Evolutionary conservation across 2,888 invertebrate species (phyloP), one percentile per base, ranked within the genome.

Genomic region (Aleiodes leptofemur): DNA sequence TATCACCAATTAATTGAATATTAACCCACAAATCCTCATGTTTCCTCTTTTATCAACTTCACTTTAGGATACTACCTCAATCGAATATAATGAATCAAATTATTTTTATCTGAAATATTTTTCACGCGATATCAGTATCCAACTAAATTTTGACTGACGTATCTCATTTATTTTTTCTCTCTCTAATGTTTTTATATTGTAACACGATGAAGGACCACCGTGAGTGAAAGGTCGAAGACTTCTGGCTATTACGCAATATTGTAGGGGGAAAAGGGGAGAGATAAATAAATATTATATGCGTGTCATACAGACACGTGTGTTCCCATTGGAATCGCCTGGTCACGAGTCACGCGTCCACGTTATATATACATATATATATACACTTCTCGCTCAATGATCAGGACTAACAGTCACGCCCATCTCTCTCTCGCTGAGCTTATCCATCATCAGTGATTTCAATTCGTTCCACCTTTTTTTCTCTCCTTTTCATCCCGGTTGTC

Each of bases 71-170:
- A 1, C 23, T 34, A 34, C 6, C 34, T 34, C 6, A 34, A 34
- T 34, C 23, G 23, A 38, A 43, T 7, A 43, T 43, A 23, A 50
- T 31, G 38, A 72, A 74, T 56, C 11, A 16, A 68, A 23, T 38
- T 14, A 29, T 48, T 51, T 48, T 14, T 38, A 68, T 16, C 14
- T 64, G 43, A 11, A 64, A 43, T 13, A n/a, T 11, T 13, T 50
- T 57, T 50, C 56, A 72, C 64, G 55, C 56, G 34, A 71, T 71
- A 75, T 56, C 51, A 31, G 16, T 56, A 55, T 29, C 68, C 7
- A 87, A 77, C 77, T 84, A 85, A 84, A 80, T 85, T 79, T 86
- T 86, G 85, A 87, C 82, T 84, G 87, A 86, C 86, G 83, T 82
- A 84, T 86, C 85, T 86, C 84, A 85, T 86, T 86, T 85, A 85